These are phyloP conservation scores for Gastrophysa polygoni DNA, from an alignment of 2,888 invertebrate species.

Conservation along the genomic window DNA sequence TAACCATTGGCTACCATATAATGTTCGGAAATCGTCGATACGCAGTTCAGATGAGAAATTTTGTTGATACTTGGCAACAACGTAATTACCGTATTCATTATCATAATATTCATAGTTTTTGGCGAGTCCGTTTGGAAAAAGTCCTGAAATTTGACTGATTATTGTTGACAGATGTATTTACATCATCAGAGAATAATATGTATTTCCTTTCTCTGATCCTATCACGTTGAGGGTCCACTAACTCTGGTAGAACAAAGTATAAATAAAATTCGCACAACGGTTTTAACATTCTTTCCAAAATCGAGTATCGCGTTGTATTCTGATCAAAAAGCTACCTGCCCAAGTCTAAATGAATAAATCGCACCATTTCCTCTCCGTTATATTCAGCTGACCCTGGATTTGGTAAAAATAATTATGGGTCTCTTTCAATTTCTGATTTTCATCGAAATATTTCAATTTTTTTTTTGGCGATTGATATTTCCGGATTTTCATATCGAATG, in stretches of 20 bases:
- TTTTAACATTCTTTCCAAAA: slow-evolving; percentile 4
- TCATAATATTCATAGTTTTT: neutral
- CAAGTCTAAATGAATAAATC: slow-evolving; percentile 15
- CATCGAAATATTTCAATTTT: neutral
- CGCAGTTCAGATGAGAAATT: neutral
- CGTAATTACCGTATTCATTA: slow-evolving; percentile 5
- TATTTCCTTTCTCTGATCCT: neutral
- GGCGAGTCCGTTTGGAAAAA: neutral
- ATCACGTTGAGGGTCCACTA: neutral
- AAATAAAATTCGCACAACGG: slow-evolving; percentile 1
- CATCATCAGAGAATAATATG: neutral
- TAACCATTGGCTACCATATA: slow-evolving; percentile 4
- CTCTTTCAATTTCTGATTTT: neutral
- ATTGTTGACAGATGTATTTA: too few species aligned
- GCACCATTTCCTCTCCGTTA: slow-evolving; percentile 7
- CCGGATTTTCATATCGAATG: neutral
- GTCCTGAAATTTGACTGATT: neutral
- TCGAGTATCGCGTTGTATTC: neutral
- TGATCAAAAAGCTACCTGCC: slow-evolving; percentile 8
- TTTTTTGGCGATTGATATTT: neutral
- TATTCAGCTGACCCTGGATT: slow-evolving; percentile 18
- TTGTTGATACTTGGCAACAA: neutral
- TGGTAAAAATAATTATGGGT: slow-evolving; percentile 17
- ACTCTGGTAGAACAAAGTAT: neutral
- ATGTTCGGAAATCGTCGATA: slow-evolving; percentile 6